Evolutionary conservation across 2,113 vertebrate species (phyloP).

Genomic region (Hyla sarda): DNA sequence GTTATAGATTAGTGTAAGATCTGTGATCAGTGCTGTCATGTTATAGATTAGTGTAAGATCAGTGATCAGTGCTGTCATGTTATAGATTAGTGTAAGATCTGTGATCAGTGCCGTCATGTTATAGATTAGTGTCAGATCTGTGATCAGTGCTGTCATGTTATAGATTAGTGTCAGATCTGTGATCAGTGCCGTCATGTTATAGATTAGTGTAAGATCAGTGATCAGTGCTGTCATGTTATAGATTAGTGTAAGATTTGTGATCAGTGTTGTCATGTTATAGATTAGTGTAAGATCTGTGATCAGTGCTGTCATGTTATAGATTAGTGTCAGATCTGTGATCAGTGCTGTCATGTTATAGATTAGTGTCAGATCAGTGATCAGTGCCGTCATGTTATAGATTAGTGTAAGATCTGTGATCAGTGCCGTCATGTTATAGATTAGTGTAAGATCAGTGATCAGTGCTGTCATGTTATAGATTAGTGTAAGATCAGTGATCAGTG

Average conservation of each 20-base stretch:
- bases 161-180: no score
- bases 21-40: not conserved
- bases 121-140: no score
- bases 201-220: no score
- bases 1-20: not conserved
- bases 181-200: no score
- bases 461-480: not conserved
- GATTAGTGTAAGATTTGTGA: no score
- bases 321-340: not conserved
- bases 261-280: no score
- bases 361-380: not conserved
- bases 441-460: not conserved
- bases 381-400: not conserved
- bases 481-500: not conserved
- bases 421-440: not conserved
- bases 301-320: no score
- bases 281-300: no score
- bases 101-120: no score
- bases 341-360: not conserved
- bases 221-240: no score
- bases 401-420: not conserved
- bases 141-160: no score
- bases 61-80: not conserved
- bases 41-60: constrained; percentile 8
- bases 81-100: no score